Evolutionary conservation across 2,888 invertebrate species (phyloP), one percentile per base, ranked within the genome.

Genomic region (Gymnosoma rotundatum): DNA sequence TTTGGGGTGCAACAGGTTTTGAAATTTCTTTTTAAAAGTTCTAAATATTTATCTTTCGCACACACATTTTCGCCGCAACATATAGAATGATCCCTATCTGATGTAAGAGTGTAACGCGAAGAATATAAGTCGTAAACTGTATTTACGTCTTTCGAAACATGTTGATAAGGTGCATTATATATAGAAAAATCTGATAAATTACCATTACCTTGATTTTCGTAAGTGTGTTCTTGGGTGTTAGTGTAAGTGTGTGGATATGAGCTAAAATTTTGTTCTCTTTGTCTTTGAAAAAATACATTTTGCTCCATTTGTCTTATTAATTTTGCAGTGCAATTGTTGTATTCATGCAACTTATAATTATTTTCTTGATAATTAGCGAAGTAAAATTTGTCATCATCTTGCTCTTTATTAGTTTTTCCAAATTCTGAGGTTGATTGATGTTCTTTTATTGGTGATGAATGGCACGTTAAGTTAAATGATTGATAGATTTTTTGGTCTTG

Each of bases 1-100:
- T 84, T 73, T 10, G 88, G 88, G 7, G 86, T 86, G 48, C 61
- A 86, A 66, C 87, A 87, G 16, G 52, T 16, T 42, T 18, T 1
- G 21, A 52, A 21, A 2, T 67, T 36, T 38, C 42, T 42, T 61
- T 42, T 50, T 9, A 67, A 3, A 25, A 78, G 52, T 61, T 54
- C 42, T n/a, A 56, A 48, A 58, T 66, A 66, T 58, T 48, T 78
- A 70, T 32, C n/a, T 5, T 78, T 63, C 38, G 63, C 14, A 64
- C 5, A 21, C 38, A 45, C 8, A 20, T 54, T 52, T 52, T 54
- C 16, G 50, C 8, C 10, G n/a, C 7, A 25, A 42, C 6, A n/a
- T 25, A 8, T 56, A 18, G 54, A 45, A 36, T 21, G 12, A 18
- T 54, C 38, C 0, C 14, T 20, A 20, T 32, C 64, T n/a, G 38